Evolutionary conservation across 1,140 invertebrate genomes (phyloP).

Genomic region (Drosophila pseudoananassae): DNA sequence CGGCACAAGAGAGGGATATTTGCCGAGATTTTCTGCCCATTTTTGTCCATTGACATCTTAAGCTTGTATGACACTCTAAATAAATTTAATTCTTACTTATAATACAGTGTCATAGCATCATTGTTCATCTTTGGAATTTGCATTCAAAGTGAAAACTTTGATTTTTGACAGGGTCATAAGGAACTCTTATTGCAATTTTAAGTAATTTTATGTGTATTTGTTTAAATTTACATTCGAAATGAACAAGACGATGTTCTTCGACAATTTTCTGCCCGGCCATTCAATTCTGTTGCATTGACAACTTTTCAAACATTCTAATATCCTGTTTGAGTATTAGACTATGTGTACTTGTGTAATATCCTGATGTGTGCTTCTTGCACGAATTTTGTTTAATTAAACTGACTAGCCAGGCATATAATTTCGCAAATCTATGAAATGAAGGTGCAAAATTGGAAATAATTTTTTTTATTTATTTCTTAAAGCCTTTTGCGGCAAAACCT

Average conservation of each 20-base stretch:
- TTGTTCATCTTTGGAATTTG: slow-evolving; percentile 13
- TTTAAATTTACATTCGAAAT: slow-evolving; percentile 61
- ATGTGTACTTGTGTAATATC: slow-evolving; percentile 12
- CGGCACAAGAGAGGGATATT: slow-evolving; percentile 25
- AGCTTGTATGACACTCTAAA: slow-evolving; percentile 7
- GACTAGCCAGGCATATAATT: not conserved
- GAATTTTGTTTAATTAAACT: slow-evolving; percentile 74
- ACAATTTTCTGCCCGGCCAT: slow-evolving; percentile 35
- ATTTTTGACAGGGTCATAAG: slow-evolving; percentile 24
- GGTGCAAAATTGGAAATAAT: not conserved
- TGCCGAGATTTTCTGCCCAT: slow-evolving; percentile 24
- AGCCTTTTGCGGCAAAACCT: not conserved
- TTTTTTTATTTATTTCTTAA: not conserved
- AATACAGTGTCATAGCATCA: not conserved
- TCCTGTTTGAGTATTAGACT: slow-evolving; percentile 6
- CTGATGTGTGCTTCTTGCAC: slow-evolving; percentile 12
- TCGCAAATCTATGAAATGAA: slow-evolving; percentile 9
- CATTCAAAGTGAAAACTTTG: slow-evolving; percentile 10
- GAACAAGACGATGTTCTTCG: slow-evolving; percentile 30
- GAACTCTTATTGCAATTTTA: slow-evolving; percentile 46
- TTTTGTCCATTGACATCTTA: slow-evolving; percentile 24
- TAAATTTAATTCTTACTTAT: not conserved
- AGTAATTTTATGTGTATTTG: slow-evolving; percentile 76
- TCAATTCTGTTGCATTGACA: slow-evolving; percentile 45
- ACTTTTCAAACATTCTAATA: slow-evolving; percentile 64